Percentiles rank a stretch among this genome's conserved stretches.
Evolutionary conservation across 2,797 vertebrate genomes (phyloP).

Genomic region (Alauda arvensis): DNA sequence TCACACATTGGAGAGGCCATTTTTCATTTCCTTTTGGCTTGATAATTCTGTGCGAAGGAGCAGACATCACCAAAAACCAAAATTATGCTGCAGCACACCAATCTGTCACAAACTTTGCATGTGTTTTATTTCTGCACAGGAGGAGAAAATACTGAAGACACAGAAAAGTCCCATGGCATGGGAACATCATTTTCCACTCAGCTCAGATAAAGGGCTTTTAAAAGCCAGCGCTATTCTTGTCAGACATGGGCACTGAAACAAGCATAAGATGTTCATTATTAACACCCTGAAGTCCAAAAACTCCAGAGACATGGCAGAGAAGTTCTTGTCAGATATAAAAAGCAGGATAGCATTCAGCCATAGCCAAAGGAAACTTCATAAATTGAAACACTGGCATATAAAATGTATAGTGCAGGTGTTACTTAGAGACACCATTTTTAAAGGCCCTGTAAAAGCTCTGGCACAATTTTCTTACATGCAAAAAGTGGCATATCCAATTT

Average conservation of each 20-base stretch:
- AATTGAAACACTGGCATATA: constrained; percentile 26
- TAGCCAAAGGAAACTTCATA: constrained; percentile 46
- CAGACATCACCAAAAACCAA: neutral
- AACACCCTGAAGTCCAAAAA: constrained; percentile 23
- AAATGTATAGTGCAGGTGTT: constrained; percentile 41
- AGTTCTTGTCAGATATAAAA: constrained; percentile 17
- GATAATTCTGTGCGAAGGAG: neutral
- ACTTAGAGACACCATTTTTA: constrained; percentile 33
- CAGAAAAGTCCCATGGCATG: neutral
- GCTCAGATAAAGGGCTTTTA: neutral
- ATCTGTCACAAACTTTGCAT: neutral
- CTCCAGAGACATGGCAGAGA: neutral
- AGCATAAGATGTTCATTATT: constrained; percentile 41
- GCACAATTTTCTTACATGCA: neutral
- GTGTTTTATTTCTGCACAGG: neutral
- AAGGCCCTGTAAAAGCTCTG: constrained; percentile 19
- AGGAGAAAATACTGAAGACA: neutral
- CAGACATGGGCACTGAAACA: neutral
- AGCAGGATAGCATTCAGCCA: neutral
- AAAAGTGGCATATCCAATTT: neutral
- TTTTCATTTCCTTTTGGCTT: neutral
- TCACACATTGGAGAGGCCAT: rapidly evolving
- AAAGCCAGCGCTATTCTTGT: constrained; percentile 22
- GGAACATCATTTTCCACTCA: constrained; percentile 34
- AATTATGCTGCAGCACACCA: neutral